Evolutionary conservation across 2,888 invertebrate species (phyloP).

Genomic region (Hoplodrina ambigua): DNA sequence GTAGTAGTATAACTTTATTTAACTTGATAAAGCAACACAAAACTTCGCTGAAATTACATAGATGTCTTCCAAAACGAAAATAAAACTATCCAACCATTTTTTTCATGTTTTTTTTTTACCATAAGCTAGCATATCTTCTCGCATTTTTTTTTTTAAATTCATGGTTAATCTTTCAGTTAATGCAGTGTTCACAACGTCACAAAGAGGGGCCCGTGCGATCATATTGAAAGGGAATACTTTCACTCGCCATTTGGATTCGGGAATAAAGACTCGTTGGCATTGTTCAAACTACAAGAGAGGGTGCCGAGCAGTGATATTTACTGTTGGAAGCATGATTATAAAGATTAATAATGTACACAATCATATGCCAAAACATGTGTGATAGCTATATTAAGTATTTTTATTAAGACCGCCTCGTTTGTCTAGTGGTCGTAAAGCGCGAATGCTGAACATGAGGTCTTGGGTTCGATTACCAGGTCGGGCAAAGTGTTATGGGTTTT

Average conservation of each 20-base stretch:
- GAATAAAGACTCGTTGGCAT: constrained; percentile 38
- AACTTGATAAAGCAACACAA: too few species aligned
- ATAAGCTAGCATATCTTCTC: not conserved
- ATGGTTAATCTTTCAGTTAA: constrained; percentile 15
- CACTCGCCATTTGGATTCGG: constrained; percentile 23
- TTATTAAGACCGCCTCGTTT: too few species aligned
- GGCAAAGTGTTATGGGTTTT: too few species aligned
- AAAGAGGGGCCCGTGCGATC: constrained; percentile 19
- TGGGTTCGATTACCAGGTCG: too few species aligned
- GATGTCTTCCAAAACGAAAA: not conserved
- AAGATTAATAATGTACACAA: constrained; percentile 32
- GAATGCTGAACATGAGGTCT: too few species aligned
- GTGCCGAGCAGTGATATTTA: constrained; percentile 35
- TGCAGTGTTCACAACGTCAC: constrained; percentile 27
- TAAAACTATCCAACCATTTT: not conserved
- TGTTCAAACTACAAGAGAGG: constrained; percentile 21
- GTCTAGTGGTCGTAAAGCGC: too few species aligned
- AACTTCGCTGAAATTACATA: too few species aligned
- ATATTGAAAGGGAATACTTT: constrained; percentile 28
- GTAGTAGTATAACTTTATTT: too few species aligned
- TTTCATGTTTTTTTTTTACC: not conserved
- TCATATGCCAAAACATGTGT: constrained; percentile 14
- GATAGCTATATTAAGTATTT: too few species aligned
- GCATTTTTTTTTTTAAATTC: not conserved
- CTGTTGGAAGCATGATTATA: constrained; percentile 14